A percentile compares a stretch with the other conserved stretches of the same genome.
These are phyloP conservation scores for Cuniculus paca DNA, from an alignment of 2,797 vertebrate species.

Conservation along the genomic window DNA sequence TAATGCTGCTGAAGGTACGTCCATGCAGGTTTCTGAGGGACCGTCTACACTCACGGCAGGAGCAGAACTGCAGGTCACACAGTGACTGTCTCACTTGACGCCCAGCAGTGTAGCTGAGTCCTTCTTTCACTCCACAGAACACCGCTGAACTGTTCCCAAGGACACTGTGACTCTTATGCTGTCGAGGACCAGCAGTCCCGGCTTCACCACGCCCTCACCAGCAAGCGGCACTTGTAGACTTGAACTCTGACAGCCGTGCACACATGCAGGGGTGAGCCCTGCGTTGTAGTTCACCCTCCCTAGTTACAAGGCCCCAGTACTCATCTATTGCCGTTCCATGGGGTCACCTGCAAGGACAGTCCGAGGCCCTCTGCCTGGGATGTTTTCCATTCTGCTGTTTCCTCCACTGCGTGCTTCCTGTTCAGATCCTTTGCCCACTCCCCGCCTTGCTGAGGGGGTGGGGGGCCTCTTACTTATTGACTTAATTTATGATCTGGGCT, in stretches of 20 bases:
- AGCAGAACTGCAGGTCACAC: too few species aligned
- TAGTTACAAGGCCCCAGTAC: rapidly evolving
- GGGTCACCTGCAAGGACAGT: not conserved
- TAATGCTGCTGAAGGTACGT: not conserved
- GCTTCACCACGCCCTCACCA: rapidly evolving
- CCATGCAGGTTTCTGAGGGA: too few species aligned
- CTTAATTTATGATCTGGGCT: not conserved
- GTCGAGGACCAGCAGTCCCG: too few species aligned
- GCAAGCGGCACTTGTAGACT: not conserved
- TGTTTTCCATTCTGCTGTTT: not conserved
- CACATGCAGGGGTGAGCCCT: rapidly evolving
- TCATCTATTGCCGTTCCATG: rapidly evolving
- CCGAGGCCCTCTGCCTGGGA: rapidly evolving
- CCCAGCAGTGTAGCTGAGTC: rapidly evolving
- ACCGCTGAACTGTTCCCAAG: not conserved
- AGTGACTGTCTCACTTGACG: not conserved
- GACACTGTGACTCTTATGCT: not conserved
- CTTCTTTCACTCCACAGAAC: not conserved
- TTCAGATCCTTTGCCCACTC: not conserved
- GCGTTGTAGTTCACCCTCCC: rapidly evolving
- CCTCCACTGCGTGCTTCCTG: not conserved
- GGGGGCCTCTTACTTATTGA: too few species aligned
- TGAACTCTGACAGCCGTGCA: rapidly evolving
- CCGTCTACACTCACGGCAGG: not conserved
- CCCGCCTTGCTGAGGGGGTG: not conserved